Evolutionary conservation across 2,113 vertebrate genomes (phyloP).

Genomic region (Pangasianodon gigas): DNA sequence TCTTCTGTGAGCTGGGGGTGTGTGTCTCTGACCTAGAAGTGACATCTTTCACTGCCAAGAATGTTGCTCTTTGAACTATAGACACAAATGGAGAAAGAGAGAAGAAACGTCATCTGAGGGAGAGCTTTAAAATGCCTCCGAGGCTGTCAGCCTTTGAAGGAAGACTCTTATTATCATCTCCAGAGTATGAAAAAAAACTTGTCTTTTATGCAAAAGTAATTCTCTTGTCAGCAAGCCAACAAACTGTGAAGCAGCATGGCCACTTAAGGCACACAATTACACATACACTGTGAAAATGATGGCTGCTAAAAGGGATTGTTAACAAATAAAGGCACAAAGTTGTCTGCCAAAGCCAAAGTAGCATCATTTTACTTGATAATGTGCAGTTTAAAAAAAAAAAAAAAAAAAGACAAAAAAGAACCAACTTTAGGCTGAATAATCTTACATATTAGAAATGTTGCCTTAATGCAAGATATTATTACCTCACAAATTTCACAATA

Average conservation of each 20-base stretch:
- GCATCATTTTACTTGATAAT: background rate
- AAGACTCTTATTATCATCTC: background rate
- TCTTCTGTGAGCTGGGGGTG: constrained; percentile 79
- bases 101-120: background rate
- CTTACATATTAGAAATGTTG: background rate
- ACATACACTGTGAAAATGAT: background rate
- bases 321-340: background rate
- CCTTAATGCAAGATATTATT: background rate
- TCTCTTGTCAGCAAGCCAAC: background rate
- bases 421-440: background rate
- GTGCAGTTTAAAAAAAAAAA: background rate
- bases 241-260: background rate
- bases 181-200: background rate
- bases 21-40: constrained; percentile 73
- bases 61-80: constrained; percentile 81
- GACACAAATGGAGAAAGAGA: constrained; percentile 6
- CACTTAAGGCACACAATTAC: background rate
- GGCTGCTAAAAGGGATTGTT: background rate
- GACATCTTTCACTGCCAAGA: constrained; percentile 61
- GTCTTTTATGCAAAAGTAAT: background rate
- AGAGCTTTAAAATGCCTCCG: background rate
- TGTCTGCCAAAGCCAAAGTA: background rate
- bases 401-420: background rate
- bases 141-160: background rate
- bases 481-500: background rate